Conservation (phyloP, 2,888 invertebrate genomes). For the Chorisops tibialis region DNA sequence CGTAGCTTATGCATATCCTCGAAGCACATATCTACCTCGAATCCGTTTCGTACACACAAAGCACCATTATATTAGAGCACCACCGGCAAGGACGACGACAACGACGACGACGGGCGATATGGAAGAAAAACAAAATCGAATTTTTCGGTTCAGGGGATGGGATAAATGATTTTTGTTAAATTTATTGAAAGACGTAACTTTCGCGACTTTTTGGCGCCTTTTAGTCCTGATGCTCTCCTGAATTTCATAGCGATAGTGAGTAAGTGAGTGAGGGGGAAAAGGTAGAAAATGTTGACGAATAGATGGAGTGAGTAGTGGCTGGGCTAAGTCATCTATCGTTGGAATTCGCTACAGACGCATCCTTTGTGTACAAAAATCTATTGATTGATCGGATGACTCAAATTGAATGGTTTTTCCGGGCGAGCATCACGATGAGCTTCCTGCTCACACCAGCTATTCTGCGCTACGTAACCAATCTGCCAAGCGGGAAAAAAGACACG, state of each 20-base stretch:
- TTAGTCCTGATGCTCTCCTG: slow-evolving; percentile 16
- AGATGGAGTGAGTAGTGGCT: neutral
- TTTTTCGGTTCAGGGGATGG: slow-evolving; percentile 29
- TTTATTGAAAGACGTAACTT: slow-evolving; percentile 35
- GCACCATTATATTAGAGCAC: slow-evolving; percentile 4
- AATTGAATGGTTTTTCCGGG: slow-evolving; percentile 23
- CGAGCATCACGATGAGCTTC: neutral
- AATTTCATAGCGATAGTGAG: neutral
- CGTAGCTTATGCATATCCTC: slow-evolving; percentile 30
- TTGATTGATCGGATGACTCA: slow-evolving; percentile 20
- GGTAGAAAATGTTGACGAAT: slow-evolving; percentile 14
- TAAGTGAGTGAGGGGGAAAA: slow-evolving; percentile 2
- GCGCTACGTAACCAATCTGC: neutral
- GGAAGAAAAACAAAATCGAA: slow-evolving; percentile 34
- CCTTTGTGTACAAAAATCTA: slow-evolving; percentile 10
- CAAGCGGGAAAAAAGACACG: neutral
- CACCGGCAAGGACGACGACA: neutral
- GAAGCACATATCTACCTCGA: slow-evolving; percentile 19
- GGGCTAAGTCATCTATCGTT: neutral
- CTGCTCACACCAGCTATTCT: neutral
- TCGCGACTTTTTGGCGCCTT: slow-evolving; percentile 34
- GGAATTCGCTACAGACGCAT: neutral
- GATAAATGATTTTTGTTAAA: slow-evolving; percentile 35
- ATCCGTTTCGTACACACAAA: slow-evolving; percentile 20
- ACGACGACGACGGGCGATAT: slow-evolving; percentile 11